Evolutionary conservation across 1,140 invertebrate genomes (phyloP).

Genomic region (Heliconius nattereri): DNA sequence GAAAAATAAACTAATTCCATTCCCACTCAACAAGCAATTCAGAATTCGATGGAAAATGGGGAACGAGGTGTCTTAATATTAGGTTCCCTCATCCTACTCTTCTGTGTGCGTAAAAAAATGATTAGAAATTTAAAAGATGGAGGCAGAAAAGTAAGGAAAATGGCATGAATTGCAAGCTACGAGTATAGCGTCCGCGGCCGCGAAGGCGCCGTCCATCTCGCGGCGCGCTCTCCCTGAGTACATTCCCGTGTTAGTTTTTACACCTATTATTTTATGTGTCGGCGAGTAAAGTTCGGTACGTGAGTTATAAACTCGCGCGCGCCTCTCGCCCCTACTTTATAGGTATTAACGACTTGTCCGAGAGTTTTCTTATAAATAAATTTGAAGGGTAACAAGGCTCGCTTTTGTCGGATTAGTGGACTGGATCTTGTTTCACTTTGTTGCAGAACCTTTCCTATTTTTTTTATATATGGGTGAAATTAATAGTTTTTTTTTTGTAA

Average conservation of each 20-base stretch:
- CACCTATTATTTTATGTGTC: conserved; percentile 82
- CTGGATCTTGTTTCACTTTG: conserved; percentile 81
- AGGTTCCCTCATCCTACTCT: too few relatives aligned
- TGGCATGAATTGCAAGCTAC: conserved; percentile 15
- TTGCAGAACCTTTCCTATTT: conserved; percentile 73
- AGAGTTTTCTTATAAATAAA: conserved; percentile 82
- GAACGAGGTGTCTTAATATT: too few relatives aligned
- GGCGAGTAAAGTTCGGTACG: conserved; percentile 81
- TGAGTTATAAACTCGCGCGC: conserved; percentile 81
- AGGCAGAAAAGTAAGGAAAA: conserved; percentile 22
- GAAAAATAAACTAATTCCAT: neutral
- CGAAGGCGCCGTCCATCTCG: conserved; percentile 70
- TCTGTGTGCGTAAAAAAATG: neutral
- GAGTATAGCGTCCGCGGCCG: conserved; percentile 29
- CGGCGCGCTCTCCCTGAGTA: conserved; percentile 75
- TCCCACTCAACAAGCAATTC: too few relatives aligned
- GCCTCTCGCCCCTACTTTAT: conserved; percentile 80
- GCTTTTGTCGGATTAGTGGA: conserved; percentile 81
- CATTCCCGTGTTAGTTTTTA: conserved; percentile 81
- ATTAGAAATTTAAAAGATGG: neutral
- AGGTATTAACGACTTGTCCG: conserved; percentile 81
- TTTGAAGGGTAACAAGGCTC: conserved; percentile 81
- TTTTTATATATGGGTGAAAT: conserved; percentile 60
- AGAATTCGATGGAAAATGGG: too few relatives aligned
- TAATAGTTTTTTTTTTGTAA: neutral